A percentile compares a stretch with the other conserved stretches of the same genome.
These are phyloP conservation scores for Urocitellus parryii DNA, from an alignment of 2,113 vertebrate species.

Conservation along the genomic window DNA sequence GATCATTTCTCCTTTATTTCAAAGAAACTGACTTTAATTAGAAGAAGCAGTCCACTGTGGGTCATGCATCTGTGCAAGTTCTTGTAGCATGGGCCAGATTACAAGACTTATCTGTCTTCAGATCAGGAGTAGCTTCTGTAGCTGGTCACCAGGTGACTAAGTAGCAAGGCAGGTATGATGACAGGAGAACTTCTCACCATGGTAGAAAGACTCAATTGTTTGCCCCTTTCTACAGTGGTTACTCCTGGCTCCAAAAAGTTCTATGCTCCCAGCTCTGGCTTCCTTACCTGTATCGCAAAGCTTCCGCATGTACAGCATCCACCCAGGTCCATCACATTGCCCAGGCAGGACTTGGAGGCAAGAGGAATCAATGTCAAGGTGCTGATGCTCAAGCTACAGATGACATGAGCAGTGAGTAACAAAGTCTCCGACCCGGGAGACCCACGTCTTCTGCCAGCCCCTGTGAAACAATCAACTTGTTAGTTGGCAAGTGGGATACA, in stretches of 20 bases:
- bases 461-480: background rate
- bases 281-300: background rate
- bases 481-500: background rate
- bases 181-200: background rate
- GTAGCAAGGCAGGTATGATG: background rate
- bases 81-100: background rate
- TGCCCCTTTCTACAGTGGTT: background rate
- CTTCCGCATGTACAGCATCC: background rate
- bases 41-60: background rate
- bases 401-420: background rate
- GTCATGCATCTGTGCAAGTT: background rate
- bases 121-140: background rate
- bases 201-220: background rate
- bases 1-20: background rate
- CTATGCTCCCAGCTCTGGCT: too few species aligned
- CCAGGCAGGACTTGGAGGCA: background rate
- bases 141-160: background rate
- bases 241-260: background rate
- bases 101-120: background rate
- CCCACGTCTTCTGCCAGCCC: background rate
- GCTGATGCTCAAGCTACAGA: too few species aligned
- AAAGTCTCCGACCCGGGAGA: background rate
- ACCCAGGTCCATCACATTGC: background rate
- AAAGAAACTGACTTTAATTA: background rate
- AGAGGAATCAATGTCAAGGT: background rate